Conservation (phyloP, 2,113 vertebrate genomes). For the Microcebus ravelobensis region DNA sequence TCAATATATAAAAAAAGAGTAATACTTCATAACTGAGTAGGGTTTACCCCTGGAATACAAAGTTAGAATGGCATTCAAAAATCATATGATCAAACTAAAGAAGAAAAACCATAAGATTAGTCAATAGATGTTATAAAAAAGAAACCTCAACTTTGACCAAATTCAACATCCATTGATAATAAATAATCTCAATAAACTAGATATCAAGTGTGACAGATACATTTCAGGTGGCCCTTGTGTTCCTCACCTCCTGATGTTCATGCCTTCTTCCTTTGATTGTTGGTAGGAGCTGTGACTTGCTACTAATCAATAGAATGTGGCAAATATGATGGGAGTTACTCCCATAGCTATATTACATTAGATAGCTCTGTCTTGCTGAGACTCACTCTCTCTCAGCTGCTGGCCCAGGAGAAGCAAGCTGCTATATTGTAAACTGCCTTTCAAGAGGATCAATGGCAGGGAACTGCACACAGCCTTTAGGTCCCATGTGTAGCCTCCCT, state of each 20-base stretch:
- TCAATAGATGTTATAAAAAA: background rate
- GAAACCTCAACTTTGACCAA: background rate
- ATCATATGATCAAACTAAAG: background rate
- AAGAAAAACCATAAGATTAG: background rate
- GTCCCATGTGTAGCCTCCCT: background rate
- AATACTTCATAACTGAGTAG: background rate
- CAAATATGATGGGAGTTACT: background rate
- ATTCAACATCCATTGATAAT: background rate
- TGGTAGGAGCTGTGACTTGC: background rate
- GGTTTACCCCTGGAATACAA: background rate
- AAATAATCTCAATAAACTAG: background rate
- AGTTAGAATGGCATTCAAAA: background rate
- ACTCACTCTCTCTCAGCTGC: background rate
- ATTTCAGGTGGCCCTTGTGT: background rate
- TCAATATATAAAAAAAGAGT: background rate
- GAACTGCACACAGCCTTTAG: background rate
- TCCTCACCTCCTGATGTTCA: background rate
- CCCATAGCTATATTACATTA: background rate
- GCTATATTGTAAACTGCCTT: background rate
- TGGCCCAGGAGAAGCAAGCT: background rate
- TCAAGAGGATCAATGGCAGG: background rate
- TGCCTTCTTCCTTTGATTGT: background rate
- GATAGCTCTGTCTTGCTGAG: background rate
- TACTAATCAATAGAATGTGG: background rate
- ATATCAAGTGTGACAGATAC: background rate